phyloP scores from a whole-genome alignment of 1,140 invertebrate genomes.

The Patella vulgata region DNA sequence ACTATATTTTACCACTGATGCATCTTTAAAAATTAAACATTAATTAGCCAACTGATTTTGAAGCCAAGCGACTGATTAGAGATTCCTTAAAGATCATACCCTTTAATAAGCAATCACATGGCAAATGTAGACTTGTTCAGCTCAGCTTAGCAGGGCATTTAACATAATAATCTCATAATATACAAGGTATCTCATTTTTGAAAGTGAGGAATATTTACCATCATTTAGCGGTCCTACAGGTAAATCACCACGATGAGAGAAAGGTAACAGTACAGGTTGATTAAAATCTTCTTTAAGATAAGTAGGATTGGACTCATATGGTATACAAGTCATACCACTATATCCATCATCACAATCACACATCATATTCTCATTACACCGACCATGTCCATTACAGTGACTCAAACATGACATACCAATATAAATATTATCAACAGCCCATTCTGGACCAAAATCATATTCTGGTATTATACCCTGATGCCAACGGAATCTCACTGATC shows the following conservation, averaged over 20 bases:
- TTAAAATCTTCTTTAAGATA: conserved; percentile 65
- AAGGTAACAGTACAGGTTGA: conserved; percentile 5
- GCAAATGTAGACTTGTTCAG: too few species aligned
- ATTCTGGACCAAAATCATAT: conserved; percentile 60
- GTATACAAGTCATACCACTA: conserved; percentile 57
- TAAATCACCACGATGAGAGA: conserved; percentile 14
- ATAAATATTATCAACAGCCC: conserved; percentile 69
- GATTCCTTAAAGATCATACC: background rate
- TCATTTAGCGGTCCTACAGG: conserved; percentile 10
- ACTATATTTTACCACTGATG: too few species aligned
- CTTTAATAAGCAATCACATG: background rate
- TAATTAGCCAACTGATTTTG: too few species aligned
- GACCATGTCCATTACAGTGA: conserved; percentile 68
- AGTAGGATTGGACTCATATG: conserved; percentile 39
- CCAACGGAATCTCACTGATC: conserved; percentile 67
- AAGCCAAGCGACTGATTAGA: conserved; percentile 32
- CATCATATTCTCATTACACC: conserved; percentile 54
- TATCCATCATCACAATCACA: conserved; percentile 66
- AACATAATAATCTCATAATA: background rate
- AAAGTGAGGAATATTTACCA: too few species aligned
- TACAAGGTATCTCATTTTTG: too few species aligned
- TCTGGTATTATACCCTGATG: conserved; percentile 64
- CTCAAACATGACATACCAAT: conserved; percentile 67
- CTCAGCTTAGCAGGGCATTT: too few species aligned
- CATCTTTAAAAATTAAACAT: too few species aligned